These are phyloP conservation scores for Chrysocyon brachyurus DNA, from an alignment of 2,797 vertebrate genomes.

Conservation along the genomic window DNA sequence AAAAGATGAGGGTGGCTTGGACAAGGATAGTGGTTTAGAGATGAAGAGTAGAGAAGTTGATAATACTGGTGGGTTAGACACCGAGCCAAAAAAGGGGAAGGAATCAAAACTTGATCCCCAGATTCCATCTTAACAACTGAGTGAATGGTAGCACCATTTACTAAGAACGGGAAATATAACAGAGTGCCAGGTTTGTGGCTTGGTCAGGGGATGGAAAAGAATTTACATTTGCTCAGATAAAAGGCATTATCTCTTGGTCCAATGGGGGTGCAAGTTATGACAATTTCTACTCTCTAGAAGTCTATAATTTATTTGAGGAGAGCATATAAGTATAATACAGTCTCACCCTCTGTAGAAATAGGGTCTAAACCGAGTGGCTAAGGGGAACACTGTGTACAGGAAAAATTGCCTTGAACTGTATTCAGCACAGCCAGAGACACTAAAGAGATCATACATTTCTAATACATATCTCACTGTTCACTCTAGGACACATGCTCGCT, in stretches of 20 bases:
- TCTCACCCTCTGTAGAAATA: background rate
- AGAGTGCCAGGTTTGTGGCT: background rate
- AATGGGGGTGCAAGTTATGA: background rate
- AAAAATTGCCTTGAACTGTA: background rate
- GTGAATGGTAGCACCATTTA: background rate
- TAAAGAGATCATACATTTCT: background rate
- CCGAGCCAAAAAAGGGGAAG: background rate
- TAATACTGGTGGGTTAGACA: background rate
- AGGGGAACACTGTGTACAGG: background rate
- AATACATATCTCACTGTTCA: background rate
- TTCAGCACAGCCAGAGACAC: background rate
- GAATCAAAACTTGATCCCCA: background rate
- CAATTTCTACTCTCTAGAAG: background rate
- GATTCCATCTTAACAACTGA: slow-evolving; percentile 5
- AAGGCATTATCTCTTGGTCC: background rate
- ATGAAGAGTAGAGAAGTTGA: background rate
- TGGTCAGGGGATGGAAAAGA: background rate
- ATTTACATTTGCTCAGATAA: background rate
- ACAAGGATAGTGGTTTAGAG: background rate
- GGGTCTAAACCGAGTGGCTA: background rate
- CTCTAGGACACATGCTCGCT: background rate
- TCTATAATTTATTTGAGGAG: background rate
- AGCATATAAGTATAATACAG: background rate
- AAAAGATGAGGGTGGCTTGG: background rate
- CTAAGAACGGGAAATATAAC: background rate